Base-by-base conservation (phyloP, 2,113 vertebrate genomes). In the Lepisosteus oculatus region DNA sequence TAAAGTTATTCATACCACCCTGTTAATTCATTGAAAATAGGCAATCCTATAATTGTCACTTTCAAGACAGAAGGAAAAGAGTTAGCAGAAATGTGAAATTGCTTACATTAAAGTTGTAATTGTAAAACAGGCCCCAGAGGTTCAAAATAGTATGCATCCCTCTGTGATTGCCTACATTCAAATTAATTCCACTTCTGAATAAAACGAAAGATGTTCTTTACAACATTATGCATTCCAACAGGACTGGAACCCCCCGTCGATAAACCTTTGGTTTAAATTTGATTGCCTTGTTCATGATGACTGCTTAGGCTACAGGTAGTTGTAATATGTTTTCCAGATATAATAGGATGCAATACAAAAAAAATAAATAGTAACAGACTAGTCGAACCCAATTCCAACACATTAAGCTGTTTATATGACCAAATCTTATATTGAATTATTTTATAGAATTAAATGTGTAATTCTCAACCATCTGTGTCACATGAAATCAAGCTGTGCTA, bases 61-160 rank as follows among this genome's bases (percentile, higher is more conserved):
- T 68, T 68, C 8, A 17, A 41, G 17, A 6, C 11, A 17, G 47
- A 54, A 17, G 57, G 57, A 59, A 59, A 59, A 15, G 8, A 51
- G 65, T 51, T 17, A 17, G 15, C 47, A 41, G 44, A 42, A 67
- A 15, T 3, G 12, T 67, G 14, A 67, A 55, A 29, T 55, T 41
- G 15, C 7, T 41, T 9, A 68, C 54, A 55, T 68, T 41, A 68
- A 55, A 41, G 3, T 3, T 55, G 47, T 55, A 41, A 55, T 67
- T 67, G 65, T 67, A 54, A 8, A 55, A 68, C 17, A 51, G 44
- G 15, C 29, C 66, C 29, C 15, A 11, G 51, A 68, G 66, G 12
- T 42, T 41, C 8, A 13, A 43, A 43, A 65, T 44, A 29, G 8
- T 6, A 63, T 44, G 8, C 66, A 41, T 3, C 17, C 51, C 55